Evolutionary conservation across 2,113 vertebrate genomes (phyloP).

Genomic region (Pionites leucogaster): DNA sequence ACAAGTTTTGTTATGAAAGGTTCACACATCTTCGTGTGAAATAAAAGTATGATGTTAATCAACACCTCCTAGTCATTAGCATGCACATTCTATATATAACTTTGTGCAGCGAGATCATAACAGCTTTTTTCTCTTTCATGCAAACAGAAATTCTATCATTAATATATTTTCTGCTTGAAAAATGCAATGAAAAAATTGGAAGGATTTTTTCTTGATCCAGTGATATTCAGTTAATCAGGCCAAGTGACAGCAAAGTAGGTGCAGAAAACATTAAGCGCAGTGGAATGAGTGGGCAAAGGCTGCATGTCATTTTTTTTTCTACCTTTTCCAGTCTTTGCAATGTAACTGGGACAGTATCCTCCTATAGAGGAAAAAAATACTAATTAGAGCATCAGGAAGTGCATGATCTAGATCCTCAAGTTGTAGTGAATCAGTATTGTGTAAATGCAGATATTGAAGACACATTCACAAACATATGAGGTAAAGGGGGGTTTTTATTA

Average conservation of each 20-base stretch:
- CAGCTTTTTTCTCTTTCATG: not conserved
- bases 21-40: conserved; percentile 48
- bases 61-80: conserved; percentile 35
- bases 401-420: not conserved
- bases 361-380: not conserved
- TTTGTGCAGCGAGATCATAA: not conserved
- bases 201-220: not conserved
- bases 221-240: not conserved
- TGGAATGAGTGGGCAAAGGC: not conserved
- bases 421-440: not conserved
- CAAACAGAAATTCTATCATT: not conserved
- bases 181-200: not conserved
- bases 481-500: not conserved
- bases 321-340: not conserved
- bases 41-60: conserved; percentile 28
- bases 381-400: not conserved
- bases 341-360: not conserved
- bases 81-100: not conserved
- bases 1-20: conserved; percentile 25
- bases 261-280: not conserved
- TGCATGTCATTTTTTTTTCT: not conserved
- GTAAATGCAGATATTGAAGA: not conserved
- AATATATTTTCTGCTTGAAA: not conserved
- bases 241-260: not conserved
- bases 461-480: rapidly evolving